These are phyloP conservation scores for Drosophila arawakana DNA, from an alignment of 1,140 invertebrate genomes.

Conservation along the genomic window DNA sequence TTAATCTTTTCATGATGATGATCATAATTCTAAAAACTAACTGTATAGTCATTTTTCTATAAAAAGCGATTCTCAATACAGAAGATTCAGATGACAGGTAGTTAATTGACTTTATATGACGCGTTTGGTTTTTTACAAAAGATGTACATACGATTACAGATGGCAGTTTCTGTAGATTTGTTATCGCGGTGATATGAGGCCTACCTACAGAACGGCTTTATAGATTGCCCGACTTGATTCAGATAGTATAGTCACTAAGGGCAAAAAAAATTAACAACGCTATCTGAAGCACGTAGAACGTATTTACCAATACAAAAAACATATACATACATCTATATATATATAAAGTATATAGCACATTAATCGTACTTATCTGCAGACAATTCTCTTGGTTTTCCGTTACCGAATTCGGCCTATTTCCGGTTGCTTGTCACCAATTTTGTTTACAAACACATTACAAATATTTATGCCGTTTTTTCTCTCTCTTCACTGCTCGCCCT, in stretches of 20 bases:
- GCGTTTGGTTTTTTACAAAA: constrained; percentile 27
- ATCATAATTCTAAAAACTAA: neutral
- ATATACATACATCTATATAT: neutral
- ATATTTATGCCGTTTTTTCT: constrained; percentile 42
- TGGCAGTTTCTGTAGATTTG: constrained; percentile 27
- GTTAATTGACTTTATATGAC: constrained; percentile 23
- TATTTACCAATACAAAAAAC: constrained; percentile 8
- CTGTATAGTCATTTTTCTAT: constrained; percentile 5
- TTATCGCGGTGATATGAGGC: constrained; percentile 36
- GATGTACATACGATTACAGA: constrained; percentile 9
- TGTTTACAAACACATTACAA: constrained; percentile 44
- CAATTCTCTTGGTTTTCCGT: constrained; percentile 23
- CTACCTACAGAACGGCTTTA: constrained; percentile 8
- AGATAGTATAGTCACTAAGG: constrained; percentile 36
- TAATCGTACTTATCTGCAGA: constrained; percentile 49
- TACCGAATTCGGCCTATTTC: constrained; percentile 49
- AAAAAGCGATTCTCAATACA: neutral
- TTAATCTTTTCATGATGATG: constrained; percentile 21
- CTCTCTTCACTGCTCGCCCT: neutral
- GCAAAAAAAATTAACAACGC: constrained; percentile 9
- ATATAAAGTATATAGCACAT: constrained; percentile 2
- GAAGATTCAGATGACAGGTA: neutral
- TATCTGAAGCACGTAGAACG: constrained; percentile 59
- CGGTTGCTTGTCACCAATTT: constrained; percentile 43
- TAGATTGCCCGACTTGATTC: constrained; percentile 57